These are phyloP conservation scores for Thera obeliscata DNA, from an alignment of 2,888 invertebrate genomes.

Conservation along the genomic window DNA sequence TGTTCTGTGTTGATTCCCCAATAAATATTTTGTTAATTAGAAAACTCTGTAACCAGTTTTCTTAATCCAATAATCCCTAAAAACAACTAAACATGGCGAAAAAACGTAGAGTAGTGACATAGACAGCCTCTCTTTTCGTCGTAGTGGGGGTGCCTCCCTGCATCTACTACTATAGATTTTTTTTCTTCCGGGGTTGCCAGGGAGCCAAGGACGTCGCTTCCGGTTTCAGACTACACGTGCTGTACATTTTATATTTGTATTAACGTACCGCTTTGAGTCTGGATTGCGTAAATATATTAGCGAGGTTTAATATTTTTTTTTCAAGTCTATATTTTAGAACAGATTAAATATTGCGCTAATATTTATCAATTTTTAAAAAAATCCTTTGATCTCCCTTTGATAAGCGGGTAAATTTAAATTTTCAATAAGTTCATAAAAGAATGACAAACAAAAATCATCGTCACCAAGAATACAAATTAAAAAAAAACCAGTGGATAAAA, in stretches of 20 bases:
- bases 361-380: too few species aligned
- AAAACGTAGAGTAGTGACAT: constrained; percentile 40
- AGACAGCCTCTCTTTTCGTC: constrained; percentile 34
- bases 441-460: too few species aligned
- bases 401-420: too few species aligned
- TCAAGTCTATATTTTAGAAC: too few species aligned
- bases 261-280: constrained; percentile 9
- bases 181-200: constrained; percentile 69
- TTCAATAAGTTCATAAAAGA: too few species aligned
- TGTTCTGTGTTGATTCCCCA: too few species aligned
- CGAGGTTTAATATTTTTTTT: too few species aligned
- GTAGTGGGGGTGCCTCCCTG: constrained; percentile 54
- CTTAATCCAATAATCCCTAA: constrained; percentile 13
- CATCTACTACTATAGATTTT: constrained; percentile 75
- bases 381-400: too few species aligned
- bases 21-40: background rate
- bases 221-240: constrained; percentile 67
- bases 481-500: too few species aligned
- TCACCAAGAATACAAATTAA: too few species aligned
- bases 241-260: constrained; percentile 54
- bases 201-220: constrained; percentile 72
- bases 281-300: background rate
- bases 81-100: constrained; percentile 20
- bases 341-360: too few species aligned
- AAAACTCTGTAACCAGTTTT: background rate